Evolutionary conservation across 2,888 invertebrate species (phyloP), one percentile per base, ranked within the genome.

Genomic region (Pilophorus perplexus): DNA sequence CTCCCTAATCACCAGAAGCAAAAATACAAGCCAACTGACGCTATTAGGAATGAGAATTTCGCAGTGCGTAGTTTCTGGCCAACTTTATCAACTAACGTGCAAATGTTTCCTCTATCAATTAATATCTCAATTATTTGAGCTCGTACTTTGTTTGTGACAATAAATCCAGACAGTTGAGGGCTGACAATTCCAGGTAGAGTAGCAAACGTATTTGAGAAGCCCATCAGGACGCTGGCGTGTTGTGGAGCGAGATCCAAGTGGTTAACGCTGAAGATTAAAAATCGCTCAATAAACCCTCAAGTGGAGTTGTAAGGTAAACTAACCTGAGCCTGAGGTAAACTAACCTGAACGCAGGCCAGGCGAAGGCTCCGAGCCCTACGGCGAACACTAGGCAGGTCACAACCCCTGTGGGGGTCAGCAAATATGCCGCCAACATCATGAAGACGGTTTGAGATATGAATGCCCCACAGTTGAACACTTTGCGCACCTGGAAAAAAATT

Each of bases 111-210:
- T n/a, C n/a, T n/a, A n/a, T n/a, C n/a, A n/a, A n/a, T n/a, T n/a
- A n/a, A n/a, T n/a, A n/a, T n/a, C n/a, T n/a, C n/a, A 42, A 42
- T 42, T 6, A 42, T 14, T 42, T 42, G 42, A 42, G n/a, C n/a
- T 42, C 42, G 14, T 33, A 54, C 50, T 10, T 50, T 84, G 71
- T 88, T 79, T 67, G 83, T 81, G 14, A 91, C 90, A 64, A 93
- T 85, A 59, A 83, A 82, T 5, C 92, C 92, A 0, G 90, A 89
- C 0, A 93, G 78, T 10, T 87, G 82, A 0, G 94, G 95, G 75
- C 91, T 90, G n/a, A 94, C 79, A 73, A 95, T 93, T 25, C 95
- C 95, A 0, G 95, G 93, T 59, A 95, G 78, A 0, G 94, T 94
- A 0, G 91, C 95, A 70, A 94, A 80, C 0, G 93, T 93, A 78